Base-by-base conservation (phyloP, 2,797 vertebrate species). In the Acrossocheilus wenchowensis region DNA sequence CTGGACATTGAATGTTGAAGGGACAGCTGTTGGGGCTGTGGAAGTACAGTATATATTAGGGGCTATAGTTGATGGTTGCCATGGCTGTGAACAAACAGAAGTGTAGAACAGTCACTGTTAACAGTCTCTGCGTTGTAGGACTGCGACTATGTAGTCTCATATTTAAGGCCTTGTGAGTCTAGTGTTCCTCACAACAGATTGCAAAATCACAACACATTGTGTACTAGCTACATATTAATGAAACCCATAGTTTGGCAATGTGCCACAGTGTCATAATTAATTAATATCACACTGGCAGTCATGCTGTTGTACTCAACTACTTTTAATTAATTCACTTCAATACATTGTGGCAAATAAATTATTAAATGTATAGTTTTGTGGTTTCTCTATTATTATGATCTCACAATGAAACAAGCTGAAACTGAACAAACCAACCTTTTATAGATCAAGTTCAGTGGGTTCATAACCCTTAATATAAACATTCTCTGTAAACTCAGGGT, bases 61-160 rank as follows among this genome's bases (percentile, higher is more conserved):
- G 75, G 21, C 50, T 78, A 57, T 8, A 39, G 52, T 54, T 78
- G 36, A 12, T 39, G 12, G 77, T 78, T 78, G 19, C 54, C 77
- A 78, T 78, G 54, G 52, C 77, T 57, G 77, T 78, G 77, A 62
- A 78, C 26, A 78, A 78, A 78, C 77, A 78, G 54, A 78, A n/a
- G 77, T n/a, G 36, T 36, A 26, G 50, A 23, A 60, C 19, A 41
- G 50, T 60, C 77, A n/a, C 52, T 41, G 77, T 39, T 60, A 57
- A 34, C 26, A 77, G 30, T 19, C 9, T 54, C 73, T 34, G 73
- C 34, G 34, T 36, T 60, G 3, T 15, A 41, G 52, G 50, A 34
- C 30, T 41, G 30, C 2, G 45, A 74, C 12, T 74, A 74, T 48
- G 12, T 48, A 48, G 12, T 74, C 6, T 74, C 19, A 72, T 23